Evolutionary conservation across 2,113 vertebrate species (phyloP), one percentile per base, ranked within the genome.

Genomic region (Craseonycteris thonglongyai): DNA sequence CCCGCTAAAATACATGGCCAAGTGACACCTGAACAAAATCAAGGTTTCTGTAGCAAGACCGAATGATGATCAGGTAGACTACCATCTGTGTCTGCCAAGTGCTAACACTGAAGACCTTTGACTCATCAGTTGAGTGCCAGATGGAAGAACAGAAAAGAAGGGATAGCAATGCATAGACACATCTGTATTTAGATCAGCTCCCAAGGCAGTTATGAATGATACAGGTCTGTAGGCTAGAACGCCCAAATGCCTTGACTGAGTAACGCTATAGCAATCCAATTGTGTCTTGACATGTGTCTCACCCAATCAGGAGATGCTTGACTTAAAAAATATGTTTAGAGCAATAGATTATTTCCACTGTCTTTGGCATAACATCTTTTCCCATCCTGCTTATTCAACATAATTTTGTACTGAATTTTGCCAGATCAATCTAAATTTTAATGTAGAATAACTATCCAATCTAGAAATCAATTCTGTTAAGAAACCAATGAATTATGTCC

Each of bases 381-480:
- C 80, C 42, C 90, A 19, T 21, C 30, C 10, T 69, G 33, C 68
- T 88, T 95, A 78, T 65, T 93, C 35, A 35, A n/a, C 58, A 22
- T 24, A 78, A 80, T 95, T 97, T 97, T 21, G 63, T 84, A 4
- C 19, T 0, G 30, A 21, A 79, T 83, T 97, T 97, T 93, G 19
- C 84, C 72, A 75, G 40, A 75, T 93, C 82, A 91, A 28, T 85
- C 91, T 97, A 95, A 82, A 92, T 85, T 92, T 54, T 79, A 11
- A 1, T 74, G 28, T 63, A 72, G 54, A 96, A 86, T 94, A 95
- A 97, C 76, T 69, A 93, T 59, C 54, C 56, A 49, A 85, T 75
- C 85, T 91, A 97, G 92, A 96, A 97, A 96, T 91, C 94, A 88
- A 75, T 56, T 89, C 78, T 87, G 59, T 95, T 96, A 19, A 68